Evolutionary conservation across 2,888 invertebrate species (phyloP).

Genomic region (Clistopyga incitator): DNA sequence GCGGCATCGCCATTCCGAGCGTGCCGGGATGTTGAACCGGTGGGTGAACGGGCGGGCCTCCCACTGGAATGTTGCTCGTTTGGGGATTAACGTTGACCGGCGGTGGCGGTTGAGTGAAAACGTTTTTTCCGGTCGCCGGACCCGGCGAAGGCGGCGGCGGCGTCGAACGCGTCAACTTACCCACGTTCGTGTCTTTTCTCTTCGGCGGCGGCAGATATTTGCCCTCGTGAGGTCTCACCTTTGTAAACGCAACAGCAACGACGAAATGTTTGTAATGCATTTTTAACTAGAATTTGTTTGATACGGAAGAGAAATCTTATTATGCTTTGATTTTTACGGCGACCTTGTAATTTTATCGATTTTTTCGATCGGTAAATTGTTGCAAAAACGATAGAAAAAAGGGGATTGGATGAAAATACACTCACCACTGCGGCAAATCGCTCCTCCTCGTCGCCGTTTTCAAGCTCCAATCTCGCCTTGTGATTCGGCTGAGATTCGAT

Average conservation of each 20-base stretch:
- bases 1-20: constrained; percentile 81
- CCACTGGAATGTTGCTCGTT: constrained; percentile 80
- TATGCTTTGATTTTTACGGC: no score
- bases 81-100: constrained; percentile 76
- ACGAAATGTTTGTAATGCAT: background rate
- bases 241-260: background rate
- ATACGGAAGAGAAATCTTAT: no score
- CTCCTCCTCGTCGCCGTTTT: constrained; percentile 97
- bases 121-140: constrained; percentile 79
- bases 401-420: constrained; percentile 28
- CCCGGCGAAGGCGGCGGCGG: constrained; percentile 85
- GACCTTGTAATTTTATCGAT: no score
- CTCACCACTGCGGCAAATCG: constrained; percentile 93
- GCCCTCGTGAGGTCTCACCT: constrained; percentile 84
- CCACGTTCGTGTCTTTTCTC: constrained; percentile 88
- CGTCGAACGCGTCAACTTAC: constrained; percentile 89
- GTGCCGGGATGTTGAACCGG: constrained; percentile 80
- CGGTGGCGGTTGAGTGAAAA: constrained; percentile 80
- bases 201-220: constrained; percentile 93
- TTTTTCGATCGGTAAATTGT: no score
- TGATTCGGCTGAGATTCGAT: constrained; percentile 95
- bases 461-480: constrained; percentile 92
- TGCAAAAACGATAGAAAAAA: no score
- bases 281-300: background rate
- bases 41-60: constrained; percentile 77